These are phyloP conservation scores for Percopsis transmontana DNA, from an alignment of 2,113 vertebrate genomes.

Conservation along the genomic window DNA sequence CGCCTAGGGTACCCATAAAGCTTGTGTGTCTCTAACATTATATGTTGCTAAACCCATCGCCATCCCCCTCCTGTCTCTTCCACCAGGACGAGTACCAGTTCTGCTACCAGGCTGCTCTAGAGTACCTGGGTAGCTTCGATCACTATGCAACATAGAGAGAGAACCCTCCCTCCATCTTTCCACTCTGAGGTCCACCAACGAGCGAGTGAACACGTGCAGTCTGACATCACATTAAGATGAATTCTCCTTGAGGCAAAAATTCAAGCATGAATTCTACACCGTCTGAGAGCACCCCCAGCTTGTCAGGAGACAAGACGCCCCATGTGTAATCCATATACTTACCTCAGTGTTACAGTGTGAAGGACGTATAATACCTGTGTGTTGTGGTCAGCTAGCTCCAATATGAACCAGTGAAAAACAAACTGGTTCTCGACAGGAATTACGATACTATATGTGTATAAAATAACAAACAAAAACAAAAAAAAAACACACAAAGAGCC, in stretches of 20 bases:
- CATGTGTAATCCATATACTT: conserved; percentile 82
- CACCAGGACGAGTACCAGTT: conserved; percentile 95
- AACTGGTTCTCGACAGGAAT: conserved; percentile 70
- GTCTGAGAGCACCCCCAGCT: conserved; percentile 46
- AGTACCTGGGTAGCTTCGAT: conserved; percentile 96
- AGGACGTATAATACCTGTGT: conserved; percentile 78
- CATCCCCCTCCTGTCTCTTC: conserved; percentile 1
- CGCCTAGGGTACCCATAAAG: neutral
- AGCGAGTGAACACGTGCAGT: conserved; percentile 21
- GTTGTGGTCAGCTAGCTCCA: conserved; percentile 74
- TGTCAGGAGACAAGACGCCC: conserved; percentile 61
- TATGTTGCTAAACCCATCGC: neutral
- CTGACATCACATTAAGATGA: conserved; percentile 35
- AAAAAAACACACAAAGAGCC: conserved; percentile 64
- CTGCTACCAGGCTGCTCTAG: conserved; percentile 94
- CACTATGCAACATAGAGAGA: conserved; percentile 96
- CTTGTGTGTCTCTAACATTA: neutral
- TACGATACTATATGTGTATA: conserved; percentile 70
- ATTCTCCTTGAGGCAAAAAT: conserved; percentile 34
- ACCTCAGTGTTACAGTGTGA: conserved; percentile 84
- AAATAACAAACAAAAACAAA: conserved; percentile 38
- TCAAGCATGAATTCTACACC: conserved; percentile 42
- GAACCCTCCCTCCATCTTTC: conserved; percentile 57
- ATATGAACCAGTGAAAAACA: conserved; percentile 73
- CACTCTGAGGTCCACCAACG: conserved; percentile 54